Base-by-base conservation (phyloP, 2,113 vertebrate species). In the Penelope pileata region DNA sequence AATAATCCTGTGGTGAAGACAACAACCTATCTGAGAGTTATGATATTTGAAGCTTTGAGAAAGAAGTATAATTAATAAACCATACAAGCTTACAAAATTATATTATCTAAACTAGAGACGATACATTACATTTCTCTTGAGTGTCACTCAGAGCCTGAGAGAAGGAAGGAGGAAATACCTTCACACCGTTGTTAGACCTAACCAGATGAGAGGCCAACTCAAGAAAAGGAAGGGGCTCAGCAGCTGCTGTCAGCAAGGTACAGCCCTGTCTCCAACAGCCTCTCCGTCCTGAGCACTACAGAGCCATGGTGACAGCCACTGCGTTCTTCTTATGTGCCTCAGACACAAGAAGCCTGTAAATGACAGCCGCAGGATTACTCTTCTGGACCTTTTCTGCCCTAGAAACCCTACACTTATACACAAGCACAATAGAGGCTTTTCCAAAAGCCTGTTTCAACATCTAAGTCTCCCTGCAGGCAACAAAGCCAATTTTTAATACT, bases 401-500 rank as follows among this genome's bases (percentile, higher is more conserved):
- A 64, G 45, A 90, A 85, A 87, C 15, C 40, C 26, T 70, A 66
- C 15, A 29, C 12, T 87, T 53, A 32, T 0, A 51, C 32, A 79
- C 3, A 73, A 78, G 38, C 19, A 83, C 15, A 50, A 43, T 3
- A 82, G 21, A 75, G 48, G 45, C 12, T 81, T 95, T 92, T 82
- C 70, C 81, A 85, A 76, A 94, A 76, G 15, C 17, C 32, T 73
- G 0, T 66, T 89, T 82, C 84, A 76, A 73, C 9, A 36, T 76
- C 36, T 53, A 68, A 75, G 19, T 12, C 64, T 68, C 24, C 66
- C 54, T 76, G 36, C 26, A 72, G 1, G 3, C 34, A 87, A 43
- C 56, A 87, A 60, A 92, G 70, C 70, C 36, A 87, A 34, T 47
- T 91, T 97, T 79, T 69, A 76, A 66, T 53, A 30, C 45, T 77